Evolutionary conservation across 2,797 vertebrate genomes (phyloP), one percentile per base, ranked within the genome.

Genomic region (Zenarchopterus dispar): DNA sequence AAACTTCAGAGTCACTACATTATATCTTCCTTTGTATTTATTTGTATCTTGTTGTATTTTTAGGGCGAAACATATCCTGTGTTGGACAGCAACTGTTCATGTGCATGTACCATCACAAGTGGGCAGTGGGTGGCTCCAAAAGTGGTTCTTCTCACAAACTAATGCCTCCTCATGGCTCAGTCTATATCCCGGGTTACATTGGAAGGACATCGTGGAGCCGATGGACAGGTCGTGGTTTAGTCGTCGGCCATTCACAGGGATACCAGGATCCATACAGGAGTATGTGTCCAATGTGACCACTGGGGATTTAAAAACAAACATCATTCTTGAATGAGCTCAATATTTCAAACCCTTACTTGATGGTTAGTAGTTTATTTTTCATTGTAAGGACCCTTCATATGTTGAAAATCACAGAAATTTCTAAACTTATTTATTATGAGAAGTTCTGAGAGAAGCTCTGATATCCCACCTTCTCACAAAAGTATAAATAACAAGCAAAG

Each of bases 211-310:
- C 8, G 93, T 95, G 33, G 97, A 96, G 31, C 98, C 97, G 36
- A 99, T 98, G 43, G 97, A 96, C 73, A 99, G 95, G 69, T 99
- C 96, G n/a, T 97, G 94, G 57, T 95, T 95, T 5, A 96, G 92
- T 39, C 98, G 95, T 5, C 74, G 78, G 2, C 97, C 98, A 28
- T 98, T 97, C 8, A 99, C 96, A 8, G 98, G 97, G 75, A 98
- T 97, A 1, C 98, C 98, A 24, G 98, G 98, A 78, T 99, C 98
- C 92, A 99, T 90, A 57, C 97, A 99, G 36, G 97, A 98, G 66
- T 97, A 97, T 0, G 96, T 99, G 77, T 99, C 97, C 76, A 98
- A 89, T n/a, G 96, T 97, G 56, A 98, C 97, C 88, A 96, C 96
- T 99, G 41, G 7, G 70, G 21, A 53, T 46, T 72, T 33, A 1